Evolutionary conservation across 2,113 vertebrate genomes (phyloP).

Genomic region (Cettia cetti): DNA sequence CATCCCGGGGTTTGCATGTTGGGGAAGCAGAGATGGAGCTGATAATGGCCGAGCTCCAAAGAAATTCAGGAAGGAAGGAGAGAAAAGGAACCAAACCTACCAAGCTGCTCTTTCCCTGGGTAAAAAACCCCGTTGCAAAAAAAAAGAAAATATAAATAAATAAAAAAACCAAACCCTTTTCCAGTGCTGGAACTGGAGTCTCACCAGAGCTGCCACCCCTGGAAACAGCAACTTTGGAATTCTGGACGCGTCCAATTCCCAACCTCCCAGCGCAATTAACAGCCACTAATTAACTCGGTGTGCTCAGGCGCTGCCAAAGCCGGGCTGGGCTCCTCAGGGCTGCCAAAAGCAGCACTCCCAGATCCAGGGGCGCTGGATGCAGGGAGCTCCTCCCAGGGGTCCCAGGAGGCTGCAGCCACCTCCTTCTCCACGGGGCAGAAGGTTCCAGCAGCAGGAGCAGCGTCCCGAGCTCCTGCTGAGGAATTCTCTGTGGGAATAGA

Average conservation of each 20-base stretch:
- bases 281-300: not conserved
- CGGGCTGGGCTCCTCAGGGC: not conserved
- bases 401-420: not conserved
- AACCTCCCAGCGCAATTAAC: not conserved
- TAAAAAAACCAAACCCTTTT: no score
- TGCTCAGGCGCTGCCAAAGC: not conserved
- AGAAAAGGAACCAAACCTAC: not conserved
- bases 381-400: not conserved
- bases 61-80: not conserved
- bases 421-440: rapidly evolving
- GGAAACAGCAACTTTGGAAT: not conserved
- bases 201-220: not conserved
- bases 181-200: not conserved
- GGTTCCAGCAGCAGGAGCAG: not conserved
- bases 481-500: not conserved
- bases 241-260: not conserved
- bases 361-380: not conserved
- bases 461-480: rapidly evolving
- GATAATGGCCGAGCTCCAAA: not conserved
- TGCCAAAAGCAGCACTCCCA: not conserved
- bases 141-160: no score
- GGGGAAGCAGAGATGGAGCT: no score
- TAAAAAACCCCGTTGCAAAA: rapidly evolving
- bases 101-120: not conserved
- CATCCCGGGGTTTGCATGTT: not conserved